A percentile compares a stretch with the other conserved stretches of the same genome.
Evolutionary conservation across 2,113 vertebrate species (phyloP).

Genomic region (Lucifuga dentata): DNA sequence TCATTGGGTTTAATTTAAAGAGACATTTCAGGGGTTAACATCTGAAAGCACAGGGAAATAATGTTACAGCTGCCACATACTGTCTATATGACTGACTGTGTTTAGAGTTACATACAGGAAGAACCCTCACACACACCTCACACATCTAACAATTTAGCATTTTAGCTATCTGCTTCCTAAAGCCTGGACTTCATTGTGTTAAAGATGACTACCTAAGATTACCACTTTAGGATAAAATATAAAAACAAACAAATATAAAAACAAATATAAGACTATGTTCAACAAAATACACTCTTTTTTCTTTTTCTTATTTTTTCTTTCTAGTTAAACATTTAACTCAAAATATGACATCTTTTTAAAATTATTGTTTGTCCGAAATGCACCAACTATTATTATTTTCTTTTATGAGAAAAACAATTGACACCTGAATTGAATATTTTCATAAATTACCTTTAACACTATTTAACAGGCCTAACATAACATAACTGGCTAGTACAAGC

Average conservation of each 20-base stretch:
- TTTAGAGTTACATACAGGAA: slow-evolving; percentile 92
- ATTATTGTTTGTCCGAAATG: slow-evolving; percentile 79
- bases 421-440: slow-evolving; percentile 74
- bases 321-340: slow-evolving; percentile 98
- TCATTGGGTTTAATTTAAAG: slow-evolving; percentile 95
- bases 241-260: slow-evolving; percentile 93
- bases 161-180: slow-evolving; percentile 90
- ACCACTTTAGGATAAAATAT: slow-evolving; percentile 73
- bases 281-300: slow-evolving; percentile 90
- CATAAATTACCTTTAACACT: slow-evolving; percentile 81
- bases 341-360: slow-evolving; percentile 77
- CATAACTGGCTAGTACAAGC: slow-evolving; percentile 69
- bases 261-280: slow-evolving; percentile 91
- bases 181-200: slow-evolving; percentile 85
- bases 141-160: slow-evolving; percentile 96
- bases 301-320: slow-evolving; percentile 89
- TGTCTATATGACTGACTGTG: slow-evolving; percentile 92
- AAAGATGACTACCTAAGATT: slow-evolving; percentile 90
- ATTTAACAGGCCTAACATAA: slow-evolving; percentile 80
- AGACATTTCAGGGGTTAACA: slow-evolving; percentile 99
- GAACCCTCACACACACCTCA: slow-evolving; percentile 93
- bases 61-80: slow-evolving; percentile 98
- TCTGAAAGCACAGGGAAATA: slow-evolving; percentile 99
- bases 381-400: slow-evolving; percentile 82
- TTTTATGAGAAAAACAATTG: slow-evolving; percentile 78